Evolutionary conservation across 1,140 invertebrate species (phyloP).

Genomic region (Hypsibius dujardini): DNA sequence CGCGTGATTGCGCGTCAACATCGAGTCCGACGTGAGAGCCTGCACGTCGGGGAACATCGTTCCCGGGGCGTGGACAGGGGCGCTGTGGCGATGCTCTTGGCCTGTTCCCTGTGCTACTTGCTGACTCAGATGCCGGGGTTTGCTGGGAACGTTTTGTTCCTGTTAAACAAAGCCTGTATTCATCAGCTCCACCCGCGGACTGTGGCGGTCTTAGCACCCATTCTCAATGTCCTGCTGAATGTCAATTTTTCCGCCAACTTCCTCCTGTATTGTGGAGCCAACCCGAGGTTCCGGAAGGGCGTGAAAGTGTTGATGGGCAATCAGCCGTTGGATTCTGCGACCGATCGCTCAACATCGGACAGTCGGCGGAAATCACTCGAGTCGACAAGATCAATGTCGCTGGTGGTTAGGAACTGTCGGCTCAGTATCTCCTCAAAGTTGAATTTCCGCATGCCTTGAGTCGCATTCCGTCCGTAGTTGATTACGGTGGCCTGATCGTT

Average conservation of each 20-base stretch:
- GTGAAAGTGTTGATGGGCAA: too few species aligned
- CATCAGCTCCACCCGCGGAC: neutral
- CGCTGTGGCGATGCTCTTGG: neutral
- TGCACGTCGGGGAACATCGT: neutral
- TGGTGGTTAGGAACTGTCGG: too few species aligned
- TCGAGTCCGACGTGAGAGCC: neutral
- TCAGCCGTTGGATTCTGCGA: too few species aligned
- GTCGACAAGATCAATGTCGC: too few species aligned
- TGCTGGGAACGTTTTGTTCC: neutral
- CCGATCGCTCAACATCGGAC: too few species aligned
- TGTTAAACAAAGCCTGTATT: neutral
- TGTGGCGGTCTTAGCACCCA: neutral
- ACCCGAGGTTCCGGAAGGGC: neutral
- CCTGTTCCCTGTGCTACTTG: neutral
- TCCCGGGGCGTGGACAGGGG: neutral
- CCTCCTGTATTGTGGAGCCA: neutral
- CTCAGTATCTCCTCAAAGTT: too few species aligned
- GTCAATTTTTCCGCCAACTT: constrained; percentile 2
- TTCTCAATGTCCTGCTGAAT: constrained; percentile 6
- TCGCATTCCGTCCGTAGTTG: too few species aligned
- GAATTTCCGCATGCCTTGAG: too few species aligned
- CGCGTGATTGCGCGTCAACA: neutral
- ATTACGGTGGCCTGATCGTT: too few species aligned
- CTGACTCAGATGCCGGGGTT: neutral
- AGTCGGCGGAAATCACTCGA: too few species aligned